Percentiles rank a stretch among this genome's conserved stretches.
Evolutionary conservation across 2,888 invertebrate genomes (phyloP).

Genomic region (Gasteruption jaculator): DNA sequence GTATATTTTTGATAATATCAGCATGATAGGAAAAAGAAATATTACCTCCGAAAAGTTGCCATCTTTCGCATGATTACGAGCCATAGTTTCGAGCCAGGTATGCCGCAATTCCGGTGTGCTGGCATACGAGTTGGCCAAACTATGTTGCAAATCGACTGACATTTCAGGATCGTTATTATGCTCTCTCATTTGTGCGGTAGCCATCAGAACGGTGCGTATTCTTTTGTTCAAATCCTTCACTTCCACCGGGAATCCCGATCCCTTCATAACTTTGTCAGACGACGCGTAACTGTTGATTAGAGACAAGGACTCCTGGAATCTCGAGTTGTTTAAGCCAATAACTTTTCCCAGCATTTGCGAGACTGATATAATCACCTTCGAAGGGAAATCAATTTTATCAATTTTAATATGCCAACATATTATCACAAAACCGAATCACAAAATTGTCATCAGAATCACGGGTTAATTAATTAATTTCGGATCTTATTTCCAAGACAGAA

Average conservation of each 20-base stretch:
- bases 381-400: too few species aligned
- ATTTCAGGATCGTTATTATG: constrained; percentile 90
- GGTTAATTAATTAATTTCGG: too few species aligned
- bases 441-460: too few species aligned
- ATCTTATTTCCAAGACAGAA: too few species aligned
- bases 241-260: constrained; percentile 82
- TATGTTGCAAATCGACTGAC: constrained; percentile 85
- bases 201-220: constrained; percentile 90
- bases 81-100: constrained; percentile 95
- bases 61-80: constrained; percentile 77
- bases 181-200: constrained; percentile 87
- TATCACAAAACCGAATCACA: too few species aligned
- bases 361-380: constrained; percentile 88
- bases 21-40: constrained; percentile 11
- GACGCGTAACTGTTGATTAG: constrained; percentile 90
- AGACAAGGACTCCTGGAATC: constrained; percentile 90
- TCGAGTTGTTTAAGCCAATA: constrained; percentile 85
- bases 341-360: constrained; percentile 90
- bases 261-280: constrained; percentile 92
- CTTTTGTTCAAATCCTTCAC: constrained; percentile 91
- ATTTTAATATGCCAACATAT: too few species aligned
- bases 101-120: constrained; percentile 91
- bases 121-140: constrained; percentile 87
- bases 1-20: not conserved
- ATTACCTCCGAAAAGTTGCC: constrained; percentile 85